Evolutionary conservation across 2,113 vertebrate genomes (phyloP).

Genomic region (Notothenia coriiceps): DNA sequence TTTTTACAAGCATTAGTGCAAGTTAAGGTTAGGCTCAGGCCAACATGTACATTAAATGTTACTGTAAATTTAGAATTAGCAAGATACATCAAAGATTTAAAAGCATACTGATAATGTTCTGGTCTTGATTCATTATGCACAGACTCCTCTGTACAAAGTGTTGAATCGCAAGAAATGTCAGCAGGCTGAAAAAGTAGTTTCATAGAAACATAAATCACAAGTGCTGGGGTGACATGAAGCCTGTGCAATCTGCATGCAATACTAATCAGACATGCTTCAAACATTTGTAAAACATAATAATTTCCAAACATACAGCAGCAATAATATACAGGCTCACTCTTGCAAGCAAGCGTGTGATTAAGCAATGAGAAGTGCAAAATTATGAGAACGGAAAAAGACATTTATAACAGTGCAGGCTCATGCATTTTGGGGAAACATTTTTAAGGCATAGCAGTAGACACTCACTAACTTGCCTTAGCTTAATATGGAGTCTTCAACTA

Average conservation of each 20-base stretch:
- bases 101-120: not conserved
- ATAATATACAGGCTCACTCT: not conserved
- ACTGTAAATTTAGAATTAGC: not conserved
- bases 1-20: not conserved
- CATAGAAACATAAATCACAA: too few relatives aligned
- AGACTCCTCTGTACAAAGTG: not conserved
- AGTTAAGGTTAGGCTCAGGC: not conserved
- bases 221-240: not conserved
- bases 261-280: constrained; percentile 16
- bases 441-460: not conserved
- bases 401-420: not conserved
- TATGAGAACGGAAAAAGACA: not conserved
- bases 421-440: not conserved
- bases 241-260: not conserved
- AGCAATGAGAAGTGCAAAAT: not conserved
- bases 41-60: not conserved
- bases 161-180: not conserved
- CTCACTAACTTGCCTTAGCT: constrained; percentile 25
- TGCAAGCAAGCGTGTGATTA: not conserved
- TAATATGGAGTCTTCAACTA: not conserved
- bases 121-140: not conserved
- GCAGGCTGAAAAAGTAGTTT: not conserved
- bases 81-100: not conserved
- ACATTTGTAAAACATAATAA: constrained; percentile 25
- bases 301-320: constrained; percentile 14